Evolutionary conservation across 2,797 vertebrate genomes (phyloP).

Genomic region (Tauraco hartlaubi): DNA sequence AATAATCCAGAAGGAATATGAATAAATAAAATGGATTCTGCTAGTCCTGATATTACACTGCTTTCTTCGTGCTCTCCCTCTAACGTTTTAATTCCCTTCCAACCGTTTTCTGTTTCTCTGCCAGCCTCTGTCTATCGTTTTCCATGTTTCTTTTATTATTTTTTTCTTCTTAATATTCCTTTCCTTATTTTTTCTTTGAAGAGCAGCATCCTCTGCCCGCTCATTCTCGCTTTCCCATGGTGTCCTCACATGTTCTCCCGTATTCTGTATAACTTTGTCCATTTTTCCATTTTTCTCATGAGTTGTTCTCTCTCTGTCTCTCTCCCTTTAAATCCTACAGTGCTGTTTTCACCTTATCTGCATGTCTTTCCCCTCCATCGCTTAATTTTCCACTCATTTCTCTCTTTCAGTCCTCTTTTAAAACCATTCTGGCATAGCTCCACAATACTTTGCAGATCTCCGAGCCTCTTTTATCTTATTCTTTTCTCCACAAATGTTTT

Average conservation of each 20-base stretch:
- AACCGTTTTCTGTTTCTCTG: background rate
- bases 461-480: background rate
- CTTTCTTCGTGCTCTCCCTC: background rate
- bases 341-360: background rate
- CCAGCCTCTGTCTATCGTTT: background rate
- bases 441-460: background rate
- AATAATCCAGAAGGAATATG: conserved; percentile 22
- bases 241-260: background rate
- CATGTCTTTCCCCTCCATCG: background rate
- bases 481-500: background rate
- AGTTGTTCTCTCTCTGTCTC: background rate
- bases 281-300: background rate
- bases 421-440: background rate
- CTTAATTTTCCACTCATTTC: background rate
- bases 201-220: background rate
- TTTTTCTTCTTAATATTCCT: background rate
- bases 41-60: background rate
- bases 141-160: background rate
- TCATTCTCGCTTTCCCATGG: background rate
- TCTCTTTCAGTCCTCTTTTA: background rate
- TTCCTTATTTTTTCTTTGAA: background rate
- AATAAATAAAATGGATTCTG: conserved; percentile 43
- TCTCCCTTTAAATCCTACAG: background rate
- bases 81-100: background rate
- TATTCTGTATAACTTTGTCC: background rate